Evolutionary conservation across 2,888 invertebrate genomes (phyloP), one percentile per base, ranked within the genome.

Genomic region (Scrobipalpa costella): DNA sequence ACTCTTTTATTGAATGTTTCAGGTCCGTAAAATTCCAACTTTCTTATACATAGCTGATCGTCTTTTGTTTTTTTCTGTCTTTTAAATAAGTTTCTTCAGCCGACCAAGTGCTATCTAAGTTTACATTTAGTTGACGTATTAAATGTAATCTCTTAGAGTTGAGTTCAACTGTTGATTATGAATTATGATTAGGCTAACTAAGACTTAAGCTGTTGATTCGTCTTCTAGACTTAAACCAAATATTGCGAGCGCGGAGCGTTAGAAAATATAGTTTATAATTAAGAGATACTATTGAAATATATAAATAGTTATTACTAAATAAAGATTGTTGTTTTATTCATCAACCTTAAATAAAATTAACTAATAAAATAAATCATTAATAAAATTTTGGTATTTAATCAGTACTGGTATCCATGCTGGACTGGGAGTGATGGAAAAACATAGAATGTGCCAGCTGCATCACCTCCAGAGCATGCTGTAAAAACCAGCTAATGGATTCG

Each of bases 241-340:
- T 90, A 90, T 86, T 85, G 79, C 75, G 83, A 85, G 88, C 85
- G 88, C 86, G 88, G 88, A 90, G 88, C 86, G 88, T 89, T 89
- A 88, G 88, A 83, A 74, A 73, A 86, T 80, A 85, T 89, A 88
- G 86, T 78, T 83, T 84, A 83, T 84, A 81, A 82, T 83, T 89
- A 90, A 90, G 88, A 90, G 87, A 91, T 89, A 88, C 86, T 90
- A 90, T 89, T 88, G 86, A 90, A 90, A 87, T 90, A 91, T 90
- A 90, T 89, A 73, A 88, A 86, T 91, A 91, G 91, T 91, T 91
- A 84, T 81, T 84, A 83, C 77, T 83, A 81, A 82, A 83, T 79
- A 78, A 75, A 63, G 58, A 77, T 66, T 77, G 74, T 78, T 74
- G 81, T 83, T 84, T 84, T 74, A 81, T 79, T 84, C 52, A 11